Base-by-base conservation (phyloP, 2,797 vertebrate genomes). In the Poeciliopsis turneri region DNA sequence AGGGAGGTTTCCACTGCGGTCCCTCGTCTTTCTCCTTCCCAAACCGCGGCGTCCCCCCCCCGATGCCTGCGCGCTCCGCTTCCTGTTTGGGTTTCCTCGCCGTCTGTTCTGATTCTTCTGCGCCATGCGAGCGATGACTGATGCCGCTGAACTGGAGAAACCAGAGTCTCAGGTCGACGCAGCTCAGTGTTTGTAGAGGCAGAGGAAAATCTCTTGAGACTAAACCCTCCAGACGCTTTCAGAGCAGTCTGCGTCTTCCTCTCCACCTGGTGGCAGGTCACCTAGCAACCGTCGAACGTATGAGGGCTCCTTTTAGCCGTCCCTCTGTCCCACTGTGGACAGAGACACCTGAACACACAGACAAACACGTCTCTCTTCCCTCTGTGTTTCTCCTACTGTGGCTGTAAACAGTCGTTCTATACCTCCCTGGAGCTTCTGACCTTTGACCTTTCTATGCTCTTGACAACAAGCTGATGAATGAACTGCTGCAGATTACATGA, bases 131-230 rank as follows among this genome's bases (percentile, higher is more conserved):
- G 85, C 73, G 33, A 16, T n/a, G 84, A 91, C 70, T 78, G 86
- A 90, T 87, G 88, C 89, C 90, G 87, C 85, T 85, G 86, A 92
- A 92, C 88, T 66, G 84, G 83, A 74, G 81, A 85, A 90, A 93
- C 84, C 86, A 77, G 82, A 89, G 82, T 87, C 88, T 77, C 82
- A 78, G 72, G 72, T 84, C 83, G 81, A 77, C 83, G 81, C 83
- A 78, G 84, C 55, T 69, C 78, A 66, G 83, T 90, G 87, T 93
- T 91, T 93, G 86, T 86, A 88, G 87, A 84, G 91, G 85, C 49
- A 68, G 73, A 84, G 79, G 89, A 89, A 90, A 90, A 68, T 57
- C 83, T 75, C 81, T 39, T 75, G 87, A 47, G 87, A 91, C 88
- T 83, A 82, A 77, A 77, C 82, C 79, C 74, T 81, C 80, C 88